Evolutionary conservation across 2,113 vertebrate species (phyloP), one percentile per base, ranked within the genome.

Genomic region (Pygoscelis adeliae): DNA sequence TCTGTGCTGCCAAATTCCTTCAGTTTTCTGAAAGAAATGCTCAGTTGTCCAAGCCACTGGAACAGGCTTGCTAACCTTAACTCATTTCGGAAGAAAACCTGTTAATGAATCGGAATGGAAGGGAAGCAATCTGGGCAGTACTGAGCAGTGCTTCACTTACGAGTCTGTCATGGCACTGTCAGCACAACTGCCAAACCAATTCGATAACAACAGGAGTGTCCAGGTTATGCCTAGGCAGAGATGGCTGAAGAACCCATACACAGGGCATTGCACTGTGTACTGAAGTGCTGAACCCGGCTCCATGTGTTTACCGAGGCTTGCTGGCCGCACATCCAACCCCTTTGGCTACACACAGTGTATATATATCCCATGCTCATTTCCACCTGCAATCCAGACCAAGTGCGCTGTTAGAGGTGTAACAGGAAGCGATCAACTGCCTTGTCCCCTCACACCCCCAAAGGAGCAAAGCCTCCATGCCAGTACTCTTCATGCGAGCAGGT

Each of bases 181-280:
- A 53, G 79, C 62, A 29, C 38, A 40, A 4, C 19, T 22, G 65
- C 74, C 38, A 34, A 32, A 17, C 22, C 34, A 10, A 5, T 7
- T 2, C 1, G 22, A 5, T 3, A 16, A 13, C 32, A 27, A 13
- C 15, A 65, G 38, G 23, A 40, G 59, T 1, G 13, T 7, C 59
- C 81, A 32, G 40, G 49, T 49, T 25, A 15, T 6, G 7, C 56
- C 29, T 40, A 3, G 11, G 12, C 67, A 73, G 38, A n/a, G 52
- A 3, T 12, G 38, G 22, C 52, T 19, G 19, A 73, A 40, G n/a
- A 59, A 25, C 29, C 38, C 27, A 2, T 8, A 9, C 34, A 8
- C 18, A 30, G 34, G 19, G 40, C 40, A 23, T 15, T n/a, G 40
- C 18, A 1, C 53, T 13, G 10, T 5, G 27, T 29, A 13, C 66